These are phyloP conservation scores for Pectinophora gossypiella DNA, from an alignment of 1,140 invertebrate species.

Conservation along the genomic window DNA sequence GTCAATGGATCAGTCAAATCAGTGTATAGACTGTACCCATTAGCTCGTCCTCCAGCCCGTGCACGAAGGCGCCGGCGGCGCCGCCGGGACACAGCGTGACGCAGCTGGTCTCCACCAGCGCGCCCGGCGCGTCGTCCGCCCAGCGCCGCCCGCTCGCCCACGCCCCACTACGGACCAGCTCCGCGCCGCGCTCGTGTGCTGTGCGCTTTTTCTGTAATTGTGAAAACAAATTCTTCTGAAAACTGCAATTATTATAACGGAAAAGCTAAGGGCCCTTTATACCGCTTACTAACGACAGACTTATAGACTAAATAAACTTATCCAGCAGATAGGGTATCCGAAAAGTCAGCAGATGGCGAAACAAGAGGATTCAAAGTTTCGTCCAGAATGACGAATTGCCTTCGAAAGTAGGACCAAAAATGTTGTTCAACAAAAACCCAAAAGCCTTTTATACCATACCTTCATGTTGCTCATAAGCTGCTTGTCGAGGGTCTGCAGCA, in stretches of 20 bases:
- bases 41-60: conserved; percentile 98
- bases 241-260: too few relatives aligned
- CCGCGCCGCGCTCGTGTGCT: conserved; percentile 89
- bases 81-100: conserved; percentile 93
- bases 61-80: conserved; percentile 98
- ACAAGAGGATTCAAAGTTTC: too few relatives aligned
- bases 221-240: too few relatives aligned
- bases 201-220: conserved; percentile 81
- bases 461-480: conserved; percentile 98
- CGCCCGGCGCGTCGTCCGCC: conserved; percentile 91
- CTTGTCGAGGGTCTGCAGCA: conserved; percentile 98
- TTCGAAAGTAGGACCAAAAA: too few relatives aligned
- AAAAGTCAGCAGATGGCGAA: too few relatives aligned
- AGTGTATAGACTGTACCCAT: conserved; percentile 79
- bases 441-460: conserved; percentile 58
- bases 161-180: conserved; percentile 86
- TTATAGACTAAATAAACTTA: too few relatives aligned
- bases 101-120: conserved; percentile 78
- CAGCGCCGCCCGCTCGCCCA: conserved; percentile 95
- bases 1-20: not conserved
- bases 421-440: too few relatives aligned
- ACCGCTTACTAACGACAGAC: too few relatives aligned
- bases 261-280: too few relatives aligned
- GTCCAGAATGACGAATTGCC: too few relatives aligned
- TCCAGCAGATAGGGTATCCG: too few relatives aligned